Evolutionary conservation across 2,113 vertebrate genomes (phyloP).

Genomic region (Embiotoca jacksoni): DNA sequence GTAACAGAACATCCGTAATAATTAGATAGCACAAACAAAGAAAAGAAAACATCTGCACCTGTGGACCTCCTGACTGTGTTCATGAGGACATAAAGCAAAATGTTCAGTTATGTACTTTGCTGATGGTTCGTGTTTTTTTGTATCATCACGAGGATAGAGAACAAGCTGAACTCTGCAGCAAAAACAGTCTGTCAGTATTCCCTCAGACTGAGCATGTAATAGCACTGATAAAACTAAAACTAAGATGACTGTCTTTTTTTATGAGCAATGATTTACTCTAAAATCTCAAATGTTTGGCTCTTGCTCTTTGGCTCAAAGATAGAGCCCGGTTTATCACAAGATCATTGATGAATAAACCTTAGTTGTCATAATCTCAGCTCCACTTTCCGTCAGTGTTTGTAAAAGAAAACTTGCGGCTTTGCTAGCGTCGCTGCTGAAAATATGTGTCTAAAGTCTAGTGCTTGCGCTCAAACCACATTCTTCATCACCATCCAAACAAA

Average conservation of each 20-base stretch:
- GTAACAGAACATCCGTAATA: too few species aligned
- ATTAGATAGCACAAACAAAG: too few species aligned
- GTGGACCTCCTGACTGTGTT: background rate
- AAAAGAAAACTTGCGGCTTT: conserved; percentile 51
- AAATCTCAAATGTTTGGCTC: background rate
- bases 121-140: background rate
- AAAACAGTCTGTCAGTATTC: background rate
- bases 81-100: too few species aligned
- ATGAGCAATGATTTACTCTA: background rate
- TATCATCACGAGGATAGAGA: background rate
- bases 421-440: conserved; percentile 33
- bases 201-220: background rate
- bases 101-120: background rate
- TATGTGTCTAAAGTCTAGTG: conserved; percentile 42
- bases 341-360: background rate
- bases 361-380: background rate
- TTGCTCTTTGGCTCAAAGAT: background rate
- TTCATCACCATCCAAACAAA: conserved; percentile 80
- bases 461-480: conserved; percentile 71
- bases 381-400: conserved; percentile 20
- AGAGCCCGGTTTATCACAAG: background rate
- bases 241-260: background rate
- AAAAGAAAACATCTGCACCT: too few species aligned
- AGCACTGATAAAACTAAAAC: background rate
- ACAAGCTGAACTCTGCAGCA: background rate